phyloP scores from a whole-genome alignment of 2,797 vertebrate species.

The Discoglossus pictus region DNA sequence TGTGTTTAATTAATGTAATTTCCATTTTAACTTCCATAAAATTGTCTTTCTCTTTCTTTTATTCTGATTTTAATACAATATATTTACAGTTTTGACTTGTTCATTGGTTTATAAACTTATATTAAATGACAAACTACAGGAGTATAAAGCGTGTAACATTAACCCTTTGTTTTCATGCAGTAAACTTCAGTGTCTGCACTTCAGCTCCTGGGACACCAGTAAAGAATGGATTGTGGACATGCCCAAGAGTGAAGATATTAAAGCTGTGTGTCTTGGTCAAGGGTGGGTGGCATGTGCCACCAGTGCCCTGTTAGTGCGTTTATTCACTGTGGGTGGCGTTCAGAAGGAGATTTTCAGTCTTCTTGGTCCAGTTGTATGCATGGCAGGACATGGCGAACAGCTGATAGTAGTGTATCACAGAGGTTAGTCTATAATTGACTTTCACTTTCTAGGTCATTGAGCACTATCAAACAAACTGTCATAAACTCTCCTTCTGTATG shows the following conservation, averaged over 20 bases:
- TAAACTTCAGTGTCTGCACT: slow-evolving; percentile 95
- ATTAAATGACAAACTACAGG: too few relatives aligned
- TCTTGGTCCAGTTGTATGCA: slow-evolving; percentile 84
- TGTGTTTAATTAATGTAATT: too few relatives aligned
- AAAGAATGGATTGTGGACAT: slow-evolving; percentile 97
- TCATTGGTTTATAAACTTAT: too few relatives aligned
- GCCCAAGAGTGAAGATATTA: slow-evolving; percentile 79
- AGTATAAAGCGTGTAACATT: too few relatives aligned
- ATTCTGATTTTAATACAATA: too few relatives aligned
- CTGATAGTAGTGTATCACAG: slow-evolving; percentile 84
- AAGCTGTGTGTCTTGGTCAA: slow-evolving; percentile 86
- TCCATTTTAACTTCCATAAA: too few relatives aligned
- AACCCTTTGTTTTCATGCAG: slow-evolving; percentile 61
- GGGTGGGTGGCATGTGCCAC: slow-evolving; percentile 91
- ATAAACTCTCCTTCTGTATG: too few relatives aligned
- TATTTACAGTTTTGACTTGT: too few relatives aligned
- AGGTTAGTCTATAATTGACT: slow-evolving; percentile 73
- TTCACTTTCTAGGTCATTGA: too few relatives aligned
- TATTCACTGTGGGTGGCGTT: slow-evolving; percentile 87
- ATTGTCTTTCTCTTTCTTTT: too few relatives aligned
- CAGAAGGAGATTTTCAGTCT: slow-evolving; percentile 90
- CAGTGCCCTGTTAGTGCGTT: slow-evolving; percentile 73
- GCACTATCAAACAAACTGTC: too few relatives aligned
- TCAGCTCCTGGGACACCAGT: slow-evolving; percentile 91
- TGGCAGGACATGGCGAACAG: slow-evolving; percentile 89